Base-by-base conservation (phyloP, 2,797 vertebrate genomes). In the Sebastes steindachneri region DNA sequence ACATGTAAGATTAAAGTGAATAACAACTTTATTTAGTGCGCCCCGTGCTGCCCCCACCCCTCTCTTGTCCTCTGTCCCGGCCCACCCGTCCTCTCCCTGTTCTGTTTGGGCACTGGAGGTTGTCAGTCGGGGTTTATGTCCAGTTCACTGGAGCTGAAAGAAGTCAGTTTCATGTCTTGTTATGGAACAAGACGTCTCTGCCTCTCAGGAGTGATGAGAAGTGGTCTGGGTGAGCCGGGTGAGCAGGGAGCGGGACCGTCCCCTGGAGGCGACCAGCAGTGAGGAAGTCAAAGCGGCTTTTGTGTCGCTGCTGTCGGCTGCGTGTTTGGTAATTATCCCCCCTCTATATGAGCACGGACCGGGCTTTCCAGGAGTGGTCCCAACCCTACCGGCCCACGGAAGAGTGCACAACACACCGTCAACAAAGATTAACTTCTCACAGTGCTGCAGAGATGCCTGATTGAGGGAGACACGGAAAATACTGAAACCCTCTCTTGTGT, bases 141-240 rank as follows among this genome's bases (percentile, higher is more conserved):
- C 96, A 95, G 95, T 96, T 96, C 96, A 96, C 87, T 96, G 95
- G 96, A 96, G 96, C 96, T 96, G 95, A 96, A 97, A 95, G 93
- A 96, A 97, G 96, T 97, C 96, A 96, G 95, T 95, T 96, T 95
- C 92, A 89, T 90, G 88, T 93, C 93, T 95, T 96, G 95, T 96
- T 96, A 95, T 95, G 94, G 95, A 96, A 96, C 95, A 96, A 95
- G 94, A 95, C 89, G 91, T 96, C 92, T 93, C 91, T 94, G 93
- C 92, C 93, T 94, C 93, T 94, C 91, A 76, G 90, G 91, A 94
- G 90, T 87, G 92, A 85, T 91, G 92, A 91, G 93, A 90, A 89
- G 93, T 88, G 92, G 89, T 90, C 87, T 69, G 89, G 89, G 89
- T 82, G 84, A 89, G 90, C 89, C 75, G 89, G 82, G 89, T 67